A percentile compares a stretch with the other conserved stretches of the same genome.
These are phyloP conservation scores for Paelopatides confundens DNA, from an alignment of 53 echinoderm and acorn worm species.

Conservation along the genomic window DNA sequence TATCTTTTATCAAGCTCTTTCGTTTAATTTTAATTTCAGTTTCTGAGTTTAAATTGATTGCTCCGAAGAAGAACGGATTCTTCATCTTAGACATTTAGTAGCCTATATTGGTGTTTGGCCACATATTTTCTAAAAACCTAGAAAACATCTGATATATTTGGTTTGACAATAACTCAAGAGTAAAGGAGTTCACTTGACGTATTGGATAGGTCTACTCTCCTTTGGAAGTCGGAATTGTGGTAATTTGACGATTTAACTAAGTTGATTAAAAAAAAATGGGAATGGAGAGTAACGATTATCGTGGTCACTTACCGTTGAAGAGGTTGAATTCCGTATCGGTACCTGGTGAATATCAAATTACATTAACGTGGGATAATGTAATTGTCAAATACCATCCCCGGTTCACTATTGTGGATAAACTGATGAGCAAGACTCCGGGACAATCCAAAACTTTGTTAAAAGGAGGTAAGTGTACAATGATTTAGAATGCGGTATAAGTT, in stretches of 20 bases:
- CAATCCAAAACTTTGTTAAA: slow-evolving; percentile 34
- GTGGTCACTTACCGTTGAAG: background rate
- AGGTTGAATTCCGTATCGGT: slow-evolving; percentile 44
- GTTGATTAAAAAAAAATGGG: background rate
- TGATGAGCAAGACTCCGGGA: slow-evolving; percentile 21
- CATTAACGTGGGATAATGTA: slow-evolving; percentile 61
- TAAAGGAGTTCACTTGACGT: too few species aligned
- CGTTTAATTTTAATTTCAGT: background rate
- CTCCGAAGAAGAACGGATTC: background rate
- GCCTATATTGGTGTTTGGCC: background rate
- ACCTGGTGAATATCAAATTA: slow-evolving; percentile 48
- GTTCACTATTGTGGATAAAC: background rate
- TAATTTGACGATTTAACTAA: too few species aligned
- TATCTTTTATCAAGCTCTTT: background rate
- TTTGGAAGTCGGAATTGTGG: too few species aligned
- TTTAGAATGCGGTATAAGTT: too few species aligned
- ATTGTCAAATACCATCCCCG: slow-evolving; percentile 61
- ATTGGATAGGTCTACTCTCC: too few species aligned
- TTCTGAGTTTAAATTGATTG: background rate
- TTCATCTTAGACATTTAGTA: background rate
- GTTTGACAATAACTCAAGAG: background rate
- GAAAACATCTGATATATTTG: background rate
- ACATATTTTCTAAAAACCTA: background rate
- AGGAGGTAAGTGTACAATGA: slow-evolving; percentile 60
- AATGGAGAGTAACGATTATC: background rate